These are phyloP conservation scores for Xanthostigma xanthostigma DNA, from an alignment of 2,888 invertebrate species.

Conservation along the genomic window DNA sequence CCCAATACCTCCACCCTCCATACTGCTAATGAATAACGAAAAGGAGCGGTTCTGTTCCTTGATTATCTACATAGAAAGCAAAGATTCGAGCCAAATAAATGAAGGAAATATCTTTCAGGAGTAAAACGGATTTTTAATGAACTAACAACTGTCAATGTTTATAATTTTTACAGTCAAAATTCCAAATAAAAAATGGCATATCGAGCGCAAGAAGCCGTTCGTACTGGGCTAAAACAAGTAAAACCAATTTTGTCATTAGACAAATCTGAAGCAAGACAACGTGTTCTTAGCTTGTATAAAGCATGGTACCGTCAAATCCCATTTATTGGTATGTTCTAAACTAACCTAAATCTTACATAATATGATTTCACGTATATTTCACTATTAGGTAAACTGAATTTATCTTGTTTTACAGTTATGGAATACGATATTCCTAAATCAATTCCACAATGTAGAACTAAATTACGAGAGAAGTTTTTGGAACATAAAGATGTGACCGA, in stretches of 20 bases:
- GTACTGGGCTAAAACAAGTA: conserved; percentile 46
- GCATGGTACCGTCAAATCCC: conserved; percentile 91
- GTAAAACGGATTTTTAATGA: no score
- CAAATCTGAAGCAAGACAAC: conserved; percentile 57
- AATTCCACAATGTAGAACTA: conserved; percentile 49
- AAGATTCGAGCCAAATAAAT: no score
- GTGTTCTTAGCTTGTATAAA: conserved; percentile 79
- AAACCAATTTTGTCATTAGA: conserved; percentile 75
- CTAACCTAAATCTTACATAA: conserved; percentile 19
- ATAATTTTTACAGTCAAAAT: background rate
- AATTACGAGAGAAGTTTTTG: conserved; percentile 63
- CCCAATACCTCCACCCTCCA: no score
- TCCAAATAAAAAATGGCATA: conserved; percentile 22
- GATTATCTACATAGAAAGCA: no score
- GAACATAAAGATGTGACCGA: conserved; percentile 68
- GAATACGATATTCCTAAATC: conserved; percentile 72
- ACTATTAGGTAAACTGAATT: conserved; percentile 5
- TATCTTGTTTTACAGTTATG: conserved; percentile 43
- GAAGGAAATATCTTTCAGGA: no score
- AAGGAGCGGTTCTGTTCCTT: no score
- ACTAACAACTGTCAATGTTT: no score
- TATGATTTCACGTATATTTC: conserved; percentile 5
- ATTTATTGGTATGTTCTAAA: conserved; percentile 53
- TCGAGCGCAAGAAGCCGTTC: conserved; percentile 28
- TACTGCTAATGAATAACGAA: no score